Evolutionary conservation across 1,140 invertebrate species (phyloP), one percentile per base, ranked within the genome.

Genomic region (Aradophagus sp.): DNA sequence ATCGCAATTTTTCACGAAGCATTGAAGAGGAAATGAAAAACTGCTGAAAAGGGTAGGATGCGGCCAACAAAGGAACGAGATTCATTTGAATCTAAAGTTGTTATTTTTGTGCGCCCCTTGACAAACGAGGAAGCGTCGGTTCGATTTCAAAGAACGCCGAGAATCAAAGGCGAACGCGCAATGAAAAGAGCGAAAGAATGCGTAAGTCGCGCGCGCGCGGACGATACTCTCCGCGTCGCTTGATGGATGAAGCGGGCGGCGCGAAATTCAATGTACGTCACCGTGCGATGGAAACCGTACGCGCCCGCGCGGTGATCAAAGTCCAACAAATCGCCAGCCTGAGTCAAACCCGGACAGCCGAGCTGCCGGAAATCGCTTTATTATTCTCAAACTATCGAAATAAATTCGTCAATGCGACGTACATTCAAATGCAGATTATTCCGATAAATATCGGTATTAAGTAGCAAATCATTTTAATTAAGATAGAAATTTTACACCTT

Each of bases 151-250:
- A 71, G 68, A 59, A 53, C 53, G 47, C 8, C 35, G 45, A 13
- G 45, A 70, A 70, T 62, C 66, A 69, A 70, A 63, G 67, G 42
- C 58, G 10, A 55, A n/a, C 39, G 66, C 34, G 44, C n/a, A 50
- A 62, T 61, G 44, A 70, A 70, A 70, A 63, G 58, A 52, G 26
- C 29, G 35, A 69, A 69, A 69, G 66, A 70, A 70, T 70, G 58
- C 58, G 44, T 44, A 38, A 42, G 56, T 56, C 50, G 36, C 45
- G 29, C 29, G 44, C 31, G 47, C 31, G 35, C 53, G 52, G 20
- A 34, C 44, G 31, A 56, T 55, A 36, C 29, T 26, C 16, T 26
- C 14, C 15, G 42, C 38, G n/a, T 23, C 56, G 35, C 35, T 48
- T 70, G 67, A 70, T 63, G 67, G 67, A 70, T 70, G 67, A 55